Evolutionary conservation across 2,888 invertebrate genomes (phyloP).

Genomic region (Spilosoma lubricipeda): DNA sequence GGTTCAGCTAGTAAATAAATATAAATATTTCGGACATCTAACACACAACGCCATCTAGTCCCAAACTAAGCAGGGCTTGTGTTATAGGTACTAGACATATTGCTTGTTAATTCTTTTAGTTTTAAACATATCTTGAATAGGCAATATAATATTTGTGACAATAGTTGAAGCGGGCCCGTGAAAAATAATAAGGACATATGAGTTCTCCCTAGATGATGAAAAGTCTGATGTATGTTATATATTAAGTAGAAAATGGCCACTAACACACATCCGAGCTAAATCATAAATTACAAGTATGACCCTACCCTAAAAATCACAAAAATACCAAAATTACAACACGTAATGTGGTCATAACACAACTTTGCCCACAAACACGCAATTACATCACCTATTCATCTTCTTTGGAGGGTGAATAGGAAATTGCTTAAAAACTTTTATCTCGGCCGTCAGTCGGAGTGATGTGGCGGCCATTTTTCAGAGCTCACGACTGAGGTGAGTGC

Average conservation of each 20-base stretch:
- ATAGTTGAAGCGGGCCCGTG: neutral
- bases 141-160: too few relatives aligned
- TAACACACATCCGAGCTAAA: neutral
- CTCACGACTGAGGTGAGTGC: conserved; percentile 46
- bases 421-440: conserved; percentile 58
- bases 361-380: conserved; percentile 19
- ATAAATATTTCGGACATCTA: too few relatives aligned
- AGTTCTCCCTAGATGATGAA: neutral
- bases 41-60: too few relatives aligned
- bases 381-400: conserved; percentile 53
- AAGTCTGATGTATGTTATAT: neutral
- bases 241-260: too few relatives aligned
- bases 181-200: neutral
- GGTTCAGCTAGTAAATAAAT: too few relatives aligned
- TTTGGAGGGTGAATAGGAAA: conserved; percentile 51
- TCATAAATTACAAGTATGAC: neutral
- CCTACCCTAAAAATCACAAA: neutral
- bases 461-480: conserved; percentile 52
- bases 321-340: conserved; percentile 12
- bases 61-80: too few relatives aligned
- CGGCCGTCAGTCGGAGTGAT: conserved; percentile 44
- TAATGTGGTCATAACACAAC: conserved; percentile 25
- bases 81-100: too few relatives aligned
- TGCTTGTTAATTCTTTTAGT: too few relatives aligned
- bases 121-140: too few relatives aligned